Percentiles rank a stretch among this genome's conserved stretches.
phyloP scores from a whole-genome alignment of 2,797 vertebrate genomes.

The Chiloscyllium punctatum region DNA sequence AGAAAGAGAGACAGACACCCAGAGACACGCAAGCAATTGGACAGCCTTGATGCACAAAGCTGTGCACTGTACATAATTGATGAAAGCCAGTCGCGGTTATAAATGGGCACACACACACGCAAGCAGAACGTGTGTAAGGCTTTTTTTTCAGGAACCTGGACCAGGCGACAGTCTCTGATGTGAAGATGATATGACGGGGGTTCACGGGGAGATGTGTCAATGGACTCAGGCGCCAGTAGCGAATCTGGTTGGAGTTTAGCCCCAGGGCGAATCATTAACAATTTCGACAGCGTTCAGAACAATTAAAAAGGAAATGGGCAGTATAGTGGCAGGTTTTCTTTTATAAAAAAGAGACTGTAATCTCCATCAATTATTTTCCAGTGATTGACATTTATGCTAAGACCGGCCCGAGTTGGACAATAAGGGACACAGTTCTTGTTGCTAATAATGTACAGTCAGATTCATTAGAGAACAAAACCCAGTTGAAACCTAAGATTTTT shows the following conservation, averaged over 20 bases:
- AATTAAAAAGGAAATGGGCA: background rate
- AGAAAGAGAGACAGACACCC: no score
- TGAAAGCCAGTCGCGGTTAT: slow-evolving; percentile 40
- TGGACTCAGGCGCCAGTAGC: background rate
- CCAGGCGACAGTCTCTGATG: background rate
- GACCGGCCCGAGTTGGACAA: background rate
- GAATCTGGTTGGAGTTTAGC: background rate
- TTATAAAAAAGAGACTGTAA: background rate
- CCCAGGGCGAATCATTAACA: background rate
- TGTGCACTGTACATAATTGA: background rate
- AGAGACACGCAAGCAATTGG: background rate
- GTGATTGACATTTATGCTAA: background rate
- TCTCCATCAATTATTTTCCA: background rate
- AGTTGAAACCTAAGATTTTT: background rate
- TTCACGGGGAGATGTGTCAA: background rate
- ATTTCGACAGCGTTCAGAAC: background rate
- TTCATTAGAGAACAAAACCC: background rate
- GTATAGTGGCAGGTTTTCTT: background rate
- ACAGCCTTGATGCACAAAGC: background rate
- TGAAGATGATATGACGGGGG: background rate
- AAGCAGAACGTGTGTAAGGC: background rate
- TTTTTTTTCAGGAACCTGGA: background rate
- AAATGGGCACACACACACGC: slow-evolving; percentile 43
- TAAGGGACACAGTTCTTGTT: background rate
- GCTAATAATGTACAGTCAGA: background rate